Base-by-base conservation (phyloP, 2,113 vertebrate genomes). In the Capricornis sumatraensis region DNA sequence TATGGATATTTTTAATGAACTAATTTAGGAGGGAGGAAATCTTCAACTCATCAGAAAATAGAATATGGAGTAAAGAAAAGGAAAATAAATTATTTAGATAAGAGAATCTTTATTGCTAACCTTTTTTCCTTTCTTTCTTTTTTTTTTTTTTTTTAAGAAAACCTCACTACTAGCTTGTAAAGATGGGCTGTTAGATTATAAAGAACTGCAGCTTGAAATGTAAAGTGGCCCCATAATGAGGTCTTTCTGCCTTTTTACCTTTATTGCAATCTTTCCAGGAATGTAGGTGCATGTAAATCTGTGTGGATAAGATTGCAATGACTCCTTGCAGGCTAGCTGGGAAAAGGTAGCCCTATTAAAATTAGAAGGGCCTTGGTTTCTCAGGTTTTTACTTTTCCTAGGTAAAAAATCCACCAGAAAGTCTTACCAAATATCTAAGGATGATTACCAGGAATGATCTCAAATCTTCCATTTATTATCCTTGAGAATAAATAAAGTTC, bases 131-230 rank as follows among this genome's bases (percentile, higher is more conserved):
- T 23, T 0, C 4, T 33, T 86, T 81, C 62, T 87, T 74, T 85
- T 58, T 36, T 58, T 89, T 85, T 43, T 74, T 88, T 82, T 87
- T 89, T 47, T 79, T 64, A 55, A 64, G 87, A 52, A 85, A 58
- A n/a, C n/a, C 40, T 92, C 21, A 5, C 47, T 62, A 36, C 40
- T 81, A 8, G 71, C 85, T 96, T 85, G 57, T 78, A 81, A 95
- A 93, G 53, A 74, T 78, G 45, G 12, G 8, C 33, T 76, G 19
- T 58, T 92, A n/a, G 87, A 57, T 53, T 60, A 58, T 47, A 82
- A 93, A 93, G 40, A 79, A 84, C 33, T 57, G 30, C 47, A 84
- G 62, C 50, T 92, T 83, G 74, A 97, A 93, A 94, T 87, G 67
- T 87, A 82, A 89, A 78, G 40, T 17, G 79, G 45, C 23, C 36